These are phyloP conservation scores for Dimorphilus gyrociliatus DNA, from an alignment of 2,888 invertebrate genomes.

Conservation along the genomic window DNA sequence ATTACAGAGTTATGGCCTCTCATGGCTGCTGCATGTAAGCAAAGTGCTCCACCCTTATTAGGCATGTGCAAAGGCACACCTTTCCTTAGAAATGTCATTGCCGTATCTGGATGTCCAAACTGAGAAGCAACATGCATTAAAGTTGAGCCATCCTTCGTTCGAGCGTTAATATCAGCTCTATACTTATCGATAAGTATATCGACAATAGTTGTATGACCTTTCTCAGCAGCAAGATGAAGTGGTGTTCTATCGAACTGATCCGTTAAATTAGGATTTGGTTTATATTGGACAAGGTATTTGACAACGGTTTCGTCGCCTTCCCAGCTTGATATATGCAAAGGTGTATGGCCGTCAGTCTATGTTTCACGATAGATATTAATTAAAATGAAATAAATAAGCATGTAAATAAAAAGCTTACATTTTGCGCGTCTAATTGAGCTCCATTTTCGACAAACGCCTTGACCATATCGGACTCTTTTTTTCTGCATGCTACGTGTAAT, in stretches of 20 bases:
- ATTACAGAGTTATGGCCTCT: conserved; percentile 95
- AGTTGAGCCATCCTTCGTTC: conserved; percentile 94
- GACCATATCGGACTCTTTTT: conserved; percentile 80
- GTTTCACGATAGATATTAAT: no score
- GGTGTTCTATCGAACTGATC: conserved; percentile 81
- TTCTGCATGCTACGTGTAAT: conserved; percentile 79
- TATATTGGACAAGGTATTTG: conserved; percentile 82
- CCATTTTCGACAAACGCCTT: conserved; percentile 80
- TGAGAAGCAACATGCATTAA: conserved; percentile 95
- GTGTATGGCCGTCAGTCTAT: conserved; percentile 83
- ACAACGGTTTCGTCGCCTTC: conserved; percentile 86
- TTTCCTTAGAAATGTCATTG: conserved; percentile 92
- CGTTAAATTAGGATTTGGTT: conserved; percentile 80
- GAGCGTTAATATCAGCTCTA: conserved; percentile 83
- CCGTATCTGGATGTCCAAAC: conserved; percentile 93
- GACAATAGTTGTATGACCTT: conserved; percentile 85
- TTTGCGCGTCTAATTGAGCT: conserved; percentile 73
- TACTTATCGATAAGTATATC: conserved; percentile 92
- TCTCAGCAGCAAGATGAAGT: conserved; percentile 90
- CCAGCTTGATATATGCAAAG: conserved; percentile 83
- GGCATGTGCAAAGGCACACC: conserved; percentile 99
- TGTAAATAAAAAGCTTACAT: conserved; percentile 42
- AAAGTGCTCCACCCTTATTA: conserved; percentile 87
- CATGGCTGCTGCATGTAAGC: conserved; percentile 90
- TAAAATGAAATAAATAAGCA: not conserved